Evolutionary conservation across 2,888 invertebrate species (phyloP).

Genomic region (Agrochola macilenta): DNA sequence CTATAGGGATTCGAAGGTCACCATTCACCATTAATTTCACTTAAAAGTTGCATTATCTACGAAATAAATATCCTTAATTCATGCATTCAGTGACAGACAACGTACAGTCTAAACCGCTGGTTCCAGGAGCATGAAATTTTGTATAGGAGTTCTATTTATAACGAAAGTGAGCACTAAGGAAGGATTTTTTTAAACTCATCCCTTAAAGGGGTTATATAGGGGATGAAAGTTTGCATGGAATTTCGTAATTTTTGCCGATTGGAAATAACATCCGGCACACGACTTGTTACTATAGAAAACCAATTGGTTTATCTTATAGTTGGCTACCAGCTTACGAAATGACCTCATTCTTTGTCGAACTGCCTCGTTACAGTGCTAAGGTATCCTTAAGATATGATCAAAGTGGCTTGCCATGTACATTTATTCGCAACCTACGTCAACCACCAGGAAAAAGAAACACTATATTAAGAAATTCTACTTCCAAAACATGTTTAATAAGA

Average conservation of each 20-base stretch:
- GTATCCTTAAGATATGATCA: background rate
- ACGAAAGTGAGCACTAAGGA: background rate
- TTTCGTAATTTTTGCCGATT: too few species aligned
- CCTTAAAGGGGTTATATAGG: background rate
- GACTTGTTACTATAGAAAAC: background rate
- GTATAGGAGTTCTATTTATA: background rate
- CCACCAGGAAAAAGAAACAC: background rate
- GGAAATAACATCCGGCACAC: background rate
- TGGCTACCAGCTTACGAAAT: background rate
- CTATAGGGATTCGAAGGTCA: background rate
- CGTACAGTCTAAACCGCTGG: too few species aligned
- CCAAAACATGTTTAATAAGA: constrained; percentile 31
- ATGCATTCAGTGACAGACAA: background rate
- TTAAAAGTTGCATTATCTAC: background rate
- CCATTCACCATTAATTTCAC: background rate
- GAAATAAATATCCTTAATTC: background rate
- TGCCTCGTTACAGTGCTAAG: background rate
- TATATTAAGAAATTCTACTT: background rate
- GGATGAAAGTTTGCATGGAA: background rate
- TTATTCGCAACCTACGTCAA: constrained; percentile 2
- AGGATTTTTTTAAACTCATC: background rate
- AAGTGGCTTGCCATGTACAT: background rate
- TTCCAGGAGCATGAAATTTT: too few species aligned
- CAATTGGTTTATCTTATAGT: background rate
- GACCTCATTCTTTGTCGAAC: background rate